Base-by-base conservation (phyloP, 64 coral and sea anemone genomes). In the Pachyseris speciosa region DNA sequence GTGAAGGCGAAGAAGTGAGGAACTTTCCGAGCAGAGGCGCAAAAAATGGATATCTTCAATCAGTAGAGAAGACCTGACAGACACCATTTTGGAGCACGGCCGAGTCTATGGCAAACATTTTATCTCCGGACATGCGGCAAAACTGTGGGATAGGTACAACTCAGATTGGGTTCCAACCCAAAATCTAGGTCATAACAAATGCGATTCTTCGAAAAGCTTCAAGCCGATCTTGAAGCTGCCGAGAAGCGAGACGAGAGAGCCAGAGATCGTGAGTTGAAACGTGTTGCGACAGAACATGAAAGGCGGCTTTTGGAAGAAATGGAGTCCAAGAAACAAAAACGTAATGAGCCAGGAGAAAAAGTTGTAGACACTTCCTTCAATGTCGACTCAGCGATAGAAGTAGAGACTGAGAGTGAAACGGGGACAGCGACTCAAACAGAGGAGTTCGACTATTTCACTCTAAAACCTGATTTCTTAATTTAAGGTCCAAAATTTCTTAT, bases 361-460 rank as follows among this genome's bases (percentile, higher is more conserved):
- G 28, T 81, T 22, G 32, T 60, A 7, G 51, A 91, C 24, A 84
- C 57, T 66, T 37, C 26, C 13, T 91, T 84, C 29, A 49, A 74
- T 24, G 39, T n/a, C 22, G 44, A 91, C 55, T 42, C 41, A 58
- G 30, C 66, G 22, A 72, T 79, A 57, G 51, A 64, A 58, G 76
- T 63, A n/a, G 78, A 91, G 68, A 69, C 89, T 72, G 67, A 72
- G 47, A 58, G 22, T 61, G 58, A 61, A 61, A 61, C 58, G 20
- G 89, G 78, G 49, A 84, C 66, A 79, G 78, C 69, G 39, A 91
- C 89, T 39, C 89, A 84, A 84, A 91, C 89, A 52, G 76, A 91
- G 78, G 76, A 83, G 61, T 74, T 91, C 37, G 74, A 90, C 60
- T 90, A 90, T 74, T n/a, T n/a, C n/a, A n/a, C n/a, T n/a, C n/a